Evolutionary conservation across 2,888 invertebrate species (phyloP), one percentile per base, ranked within the genome.

Genomic region (Pollenia griseotomentosa): DNA sequence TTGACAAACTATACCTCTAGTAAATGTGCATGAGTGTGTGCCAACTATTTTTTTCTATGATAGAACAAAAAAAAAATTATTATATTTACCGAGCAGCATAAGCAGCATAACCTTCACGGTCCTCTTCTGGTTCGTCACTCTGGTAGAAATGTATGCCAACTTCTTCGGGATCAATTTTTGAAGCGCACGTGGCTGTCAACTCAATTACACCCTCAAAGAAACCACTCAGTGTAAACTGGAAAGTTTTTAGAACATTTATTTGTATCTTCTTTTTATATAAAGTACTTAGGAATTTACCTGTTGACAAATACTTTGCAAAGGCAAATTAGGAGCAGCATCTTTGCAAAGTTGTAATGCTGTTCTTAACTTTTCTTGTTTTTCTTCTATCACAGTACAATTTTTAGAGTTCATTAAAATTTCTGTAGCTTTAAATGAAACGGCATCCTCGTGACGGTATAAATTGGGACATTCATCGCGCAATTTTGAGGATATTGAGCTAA

Each of bases 381-480:
- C 98, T 14, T 96, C 95, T 0, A 95, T 94, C 92, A 96, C 97
- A 89, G 95, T 95, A 88, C 96, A 96, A 88, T 94, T 95, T 91
- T 96, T 97, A 0, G 98, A 97, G 89, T 96, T 95, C 93, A 98
- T 95, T 77, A 99, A 94, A 90, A 98, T 95, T 94, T 99, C 98
- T 89, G 97, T 98, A 93, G 97, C 98, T 94, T 99, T 99, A 2
- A 99, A 98, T 90, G 98, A 98, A 12, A 98, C 97, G 5, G 99
- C 99, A 94, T 99, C 99, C 94, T 99, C 99, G 90, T 96, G 96
- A 88, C 97, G 96, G 92, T 99, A 99, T 42, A 99, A 94, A 89
- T 97, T 97, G 0, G 99, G 99, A 91, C 99, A 99, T 1, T 98
- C 95, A 90, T 98, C 97, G 66, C 99, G 95, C 78, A 99, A 94